phyloP scores from a whole-genome alignment of 2,888 invertebrate species.

The Mayetiola destructor region DNA sequence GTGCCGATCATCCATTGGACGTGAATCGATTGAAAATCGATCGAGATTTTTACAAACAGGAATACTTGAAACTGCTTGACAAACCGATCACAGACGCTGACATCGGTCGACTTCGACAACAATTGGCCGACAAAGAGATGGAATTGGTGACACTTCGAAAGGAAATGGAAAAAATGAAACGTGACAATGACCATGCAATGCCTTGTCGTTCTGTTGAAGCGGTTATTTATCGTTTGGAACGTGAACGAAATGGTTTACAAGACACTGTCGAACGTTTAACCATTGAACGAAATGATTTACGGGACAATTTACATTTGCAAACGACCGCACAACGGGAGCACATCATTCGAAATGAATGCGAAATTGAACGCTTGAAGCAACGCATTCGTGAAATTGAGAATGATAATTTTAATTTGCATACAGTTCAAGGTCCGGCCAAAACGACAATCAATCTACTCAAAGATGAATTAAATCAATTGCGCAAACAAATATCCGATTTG shows the following conservation, averaged over 20 bases:
- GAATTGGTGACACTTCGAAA: background rate
- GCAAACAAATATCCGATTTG: slow-evolving; percentile 37
- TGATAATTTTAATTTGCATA: slow-evolving; percentile 41
- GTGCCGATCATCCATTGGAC: background rate
- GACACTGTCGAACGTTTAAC: slow-evolving; percentile 42
- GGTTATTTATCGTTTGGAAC: slow-evolving; percentile 29
- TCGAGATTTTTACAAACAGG: slow-evolving; percentile 33
- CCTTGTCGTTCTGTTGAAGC: slow-evolving; percentile 26
- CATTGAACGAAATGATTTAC: slow-evolving; percentile 43
- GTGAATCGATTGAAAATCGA: slow-evolving; percentile 25
- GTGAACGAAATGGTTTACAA: slow-evolving; percentile 42
- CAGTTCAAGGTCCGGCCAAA: slow-evolving; percentile 37
- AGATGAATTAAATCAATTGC: slow-evolving; percentile 40
- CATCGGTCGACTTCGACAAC: background rate
- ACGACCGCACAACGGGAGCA: slow-evolving; percentile 37
- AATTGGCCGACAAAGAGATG: slow-evolving; percentile 1
- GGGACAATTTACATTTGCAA: slow-evolving; percentile 41
- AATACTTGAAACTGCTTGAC: slow-evolving; percentile 26
- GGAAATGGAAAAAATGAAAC: background rate
- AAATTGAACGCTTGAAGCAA: slow-evolving; percentile 37
- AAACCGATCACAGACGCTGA: background rate
- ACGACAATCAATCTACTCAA: slow-evolving; percentile 40
- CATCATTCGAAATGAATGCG: slow-evolving; percentile 37
- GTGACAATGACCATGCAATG: background rate
- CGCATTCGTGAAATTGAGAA: slow-evolving; percentile 39